Base-by-base conservation (phyloP, 2,113 vertebrate genomes). In the Poeciliopsis retropinna region DNA sequence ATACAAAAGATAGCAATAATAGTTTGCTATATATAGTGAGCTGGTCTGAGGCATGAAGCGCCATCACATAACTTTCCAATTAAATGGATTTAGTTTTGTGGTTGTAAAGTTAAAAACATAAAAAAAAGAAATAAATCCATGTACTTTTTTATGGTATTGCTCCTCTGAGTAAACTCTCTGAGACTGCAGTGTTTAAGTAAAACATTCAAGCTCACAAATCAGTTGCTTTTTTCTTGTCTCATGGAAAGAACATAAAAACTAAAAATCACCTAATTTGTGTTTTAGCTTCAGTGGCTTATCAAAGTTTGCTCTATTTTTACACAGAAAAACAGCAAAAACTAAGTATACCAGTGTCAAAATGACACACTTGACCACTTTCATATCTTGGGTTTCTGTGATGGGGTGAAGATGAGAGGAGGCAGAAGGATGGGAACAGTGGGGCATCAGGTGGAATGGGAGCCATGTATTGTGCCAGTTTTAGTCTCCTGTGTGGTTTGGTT, bases 361-460 rank as follows among this genome's bases (percentile, higher is more conserved):
- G 27, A 73, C 8, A 30, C 27, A 60, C 60, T 78, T 60, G 64
- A 80, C 72, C 72, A 61, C 65, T 67, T 54, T 60, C 28, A 67
- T 65, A 64, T 69, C 63, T 41, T 75, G 37, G 39, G 83, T 81
- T 73, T 76, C 51, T 29, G 30, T 60, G 69, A 34, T 68, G 64
- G 54, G n/a, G 51, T 64, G 15, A 41, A 76, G 70, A 51, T 60
- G 27, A 73, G n/a, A 60, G 66, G 65, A 41, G 25, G 70, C 13
- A 44, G 73, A 67, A 76, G 73, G 71, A 70, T 39, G 71, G 15
- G 37, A 83, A 41, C 62, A 73, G 77, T 51, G 41, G 62, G 82
- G 66, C 76, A 81, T 84, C 75, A 81, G 82, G 76, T 84, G 73
- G 67, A 80, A 78, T 82, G 78, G 80, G 87, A 83, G 67, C 66